Conservation (phyloP, 2,888 invertebrate species). For the Tinea semifulvella region DNA sequence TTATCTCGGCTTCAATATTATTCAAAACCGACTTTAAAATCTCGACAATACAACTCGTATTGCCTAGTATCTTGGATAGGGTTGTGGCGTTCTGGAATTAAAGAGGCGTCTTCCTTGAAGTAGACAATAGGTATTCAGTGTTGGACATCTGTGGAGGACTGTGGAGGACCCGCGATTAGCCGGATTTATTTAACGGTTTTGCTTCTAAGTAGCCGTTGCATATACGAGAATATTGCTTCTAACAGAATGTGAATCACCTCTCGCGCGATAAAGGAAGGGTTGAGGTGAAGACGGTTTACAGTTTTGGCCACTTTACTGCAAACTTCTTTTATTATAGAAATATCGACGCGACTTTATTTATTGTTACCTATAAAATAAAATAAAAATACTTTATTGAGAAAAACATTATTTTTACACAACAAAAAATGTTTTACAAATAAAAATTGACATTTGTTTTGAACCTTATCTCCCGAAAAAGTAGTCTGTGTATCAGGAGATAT, state of each 20-base stretch:
- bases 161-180: conserved; percentile 41
- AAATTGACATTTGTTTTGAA: too few relatives aligned
- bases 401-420: too few relatives aligned
- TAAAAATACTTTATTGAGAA: too few relatives aligned
- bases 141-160: conserved; percentile 47
- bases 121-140: conserved; percentile 54
- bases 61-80: conserved; percentile 17
- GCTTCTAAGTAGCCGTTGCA: conserved; percentile 24
- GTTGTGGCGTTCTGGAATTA: conserved; percentile 19
- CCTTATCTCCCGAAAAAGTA: too few relatives aligned
- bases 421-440: too few relatives aligned
- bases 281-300: conserved; percentile 6
- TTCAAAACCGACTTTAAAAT: conserved; percentile 19
- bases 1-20: conserved; percentile 29
- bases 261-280: conserved; percentile 13
- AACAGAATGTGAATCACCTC: conserved; percentile 13
- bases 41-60: conserved; percentile 13
- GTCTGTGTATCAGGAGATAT: too few relatives aligned
- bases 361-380: too few relatives aligned
- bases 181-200: conserved; percentile 54
- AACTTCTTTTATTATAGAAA: too few relatives aligned
- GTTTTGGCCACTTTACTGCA: too few relatives aligned
- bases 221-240: conserved; percentile 4
- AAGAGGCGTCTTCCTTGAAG: conserved; percentile 24
- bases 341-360: too few relatives aligned